Conservation (phyloP, 2,113 vertebrate genomes). For the Stictonetta naevosa region DNA sequence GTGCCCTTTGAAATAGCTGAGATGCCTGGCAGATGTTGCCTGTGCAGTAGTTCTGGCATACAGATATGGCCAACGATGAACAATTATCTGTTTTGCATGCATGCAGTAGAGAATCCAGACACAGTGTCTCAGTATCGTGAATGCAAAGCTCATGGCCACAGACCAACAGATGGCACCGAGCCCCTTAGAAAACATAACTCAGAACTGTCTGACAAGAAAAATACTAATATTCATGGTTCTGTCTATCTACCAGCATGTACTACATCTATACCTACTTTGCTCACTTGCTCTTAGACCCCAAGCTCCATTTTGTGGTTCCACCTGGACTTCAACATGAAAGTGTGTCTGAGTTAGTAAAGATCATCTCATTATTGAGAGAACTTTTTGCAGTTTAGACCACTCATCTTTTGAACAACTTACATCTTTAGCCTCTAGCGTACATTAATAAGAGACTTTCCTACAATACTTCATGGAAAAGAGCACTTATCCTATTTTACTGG, state of each 20-base stretch:
- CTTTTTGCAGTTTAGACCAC: background rate
- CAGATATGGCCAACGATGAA: background rate
- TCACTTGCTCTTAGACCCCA: background rate
- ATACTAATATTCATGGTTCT: background rate
- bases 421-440: background rate
- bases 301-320: background rate
- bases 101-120: background rate
- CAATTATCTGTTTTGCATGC: background rate
- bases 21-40: background rate
- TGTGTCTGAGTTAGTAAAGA: background rate
- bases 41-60: background rate
- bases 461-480: background rate
- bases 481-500: background rate
- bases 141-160: background rate
- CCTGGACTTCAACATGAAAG: background rate
- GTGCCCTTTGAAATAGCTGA: background rate
- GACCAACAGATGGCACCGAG: rapidly evolving
- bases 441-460: background rate
- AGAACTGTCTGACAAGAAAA: background rate
- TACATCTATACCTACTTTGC: background rate
- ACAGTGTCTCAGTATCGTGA: background rate
- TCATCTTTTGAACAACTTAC: background rate
- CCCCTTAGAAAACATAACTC: background rate
- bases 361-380: background rate
- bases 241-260: background rate